phyloP scores from a whole-genome alignment of 2,113 vertebrate genomes.

The Proterorhinus semilunaris region DNA sequence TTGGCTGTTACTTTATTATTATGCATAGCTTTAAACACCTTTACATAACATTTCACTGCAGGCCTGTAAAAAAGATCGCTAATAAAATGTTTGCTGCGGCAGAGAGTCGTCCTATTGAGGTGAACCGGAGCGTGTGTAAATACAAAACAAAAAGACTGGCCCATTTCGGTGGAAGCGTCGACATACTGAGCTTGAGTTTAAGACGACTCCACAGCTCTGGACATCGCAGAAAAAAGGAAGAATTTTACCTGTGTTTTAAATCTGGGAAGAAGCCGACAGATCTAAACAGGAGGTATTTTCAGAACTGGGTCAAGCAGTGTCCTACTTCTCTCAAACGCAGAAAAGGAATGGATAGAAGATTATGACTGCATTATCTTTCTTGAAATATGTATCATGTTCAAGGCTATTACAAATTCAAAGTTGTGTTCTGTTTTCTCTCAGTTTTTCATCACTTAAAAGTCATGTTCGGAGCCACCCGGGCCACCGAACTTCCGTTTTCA shows the following conservation, averaged over 20 bases:
- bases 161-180: background rate
- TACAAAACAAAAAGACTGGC: background rate
- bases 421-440: background rate
- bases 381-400: too few relatives aligned
- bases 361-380: too few relatives aligned
- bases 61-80: background rate
- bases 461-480: background rate
- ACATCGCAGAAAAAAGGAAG: background rate
- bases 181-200: background rate
- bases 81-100: conserved; percentile 9
- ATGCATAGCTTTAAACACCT: too few relatives aligned
- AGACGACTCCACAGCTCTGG: background rate
- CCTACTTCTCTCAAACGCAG: background rate
- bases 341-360: background rate
- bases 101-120: background rate
- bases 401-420: background rate
- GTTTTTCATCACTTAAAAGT: background rate
- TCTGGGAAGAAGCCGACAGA: background rate
- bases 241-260: background rate
- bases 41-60: too few relatives aligned
- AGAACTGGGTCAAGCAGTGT: background rate
- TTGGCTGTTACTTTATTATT: too few relatives aligned
- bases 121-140: background rate
- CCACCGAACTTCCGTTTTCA: background rate
- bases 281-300: background rate